These are phyloP conservation scores for Lithosia quadra DNA, from an alignment of 2,888 invertebrate genomes.

Conservation along the genomic window DNA sequence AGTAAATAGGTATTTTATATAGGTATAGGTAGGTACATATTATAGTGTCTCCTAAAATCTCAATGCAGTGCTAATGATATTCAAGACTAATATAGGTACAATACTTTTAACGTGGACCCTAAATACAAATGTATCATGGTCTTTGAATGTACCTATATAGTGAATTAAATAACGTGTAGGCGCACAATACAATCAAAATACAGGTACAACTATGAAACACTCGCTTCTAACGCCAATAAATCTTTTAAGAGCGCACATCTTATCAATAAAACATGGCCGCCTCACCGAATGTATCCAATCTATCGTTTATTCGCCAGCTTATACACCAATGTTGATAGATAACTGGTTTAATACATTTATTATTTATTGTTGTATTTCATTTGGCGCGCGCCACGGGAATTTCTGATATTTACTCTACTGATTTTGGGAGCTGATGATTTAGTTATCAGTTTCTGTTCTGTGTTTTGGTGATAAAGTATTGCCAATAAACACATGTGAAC, in stretches of 20 bases:
- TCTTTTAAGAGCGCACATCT: constrained; percentile 56
- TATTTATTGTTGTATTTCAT: constrained; percentile 47
- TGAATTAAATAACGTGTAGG: not conserved
- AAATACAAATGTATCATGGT: not conserved
- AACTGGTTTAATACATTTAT: constrained; percentile 38
- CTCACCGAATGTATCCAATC: constrained; percentile 45
- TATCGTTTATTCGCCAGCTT: constrained; percentile 45
- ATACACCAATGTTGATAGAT: constrained; percentile 43
- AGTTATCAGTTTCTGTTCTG: not conserved
- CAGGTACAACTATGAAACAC: constrained; percentile 19
- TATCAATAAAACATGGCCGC: constrained; percentile 63
- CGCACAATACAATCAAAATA: constrained; percentile 5
- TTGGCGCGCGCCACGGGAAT: constrained; percentile 16
- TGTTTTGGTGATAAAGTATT: not conserved
- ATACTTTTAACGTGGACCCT: too few relatives aligned
- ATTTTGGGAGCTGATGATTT: not conserved
- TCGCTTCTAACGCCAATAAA: constrained; percentile 48
- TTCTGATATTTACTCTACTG: constrained; percentile 6
- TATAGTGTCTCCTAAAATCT: too few relatives aligned
- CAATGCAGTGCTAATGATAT: too few relatives aligned
- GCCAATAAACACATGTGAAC: not conserved
- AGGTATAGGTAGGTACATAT: too few relatives aligned
- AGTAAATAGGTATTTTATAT: too few relatives aligned
- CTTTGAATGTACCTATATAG: not conserved
- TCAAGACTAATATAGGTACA: too few relatives aligned